These are phyloP conservation scores for Polymixis flavicincta DNA, from an alignment of 2,888 invertebrate species.

Conservation along the genomic window DNA sequence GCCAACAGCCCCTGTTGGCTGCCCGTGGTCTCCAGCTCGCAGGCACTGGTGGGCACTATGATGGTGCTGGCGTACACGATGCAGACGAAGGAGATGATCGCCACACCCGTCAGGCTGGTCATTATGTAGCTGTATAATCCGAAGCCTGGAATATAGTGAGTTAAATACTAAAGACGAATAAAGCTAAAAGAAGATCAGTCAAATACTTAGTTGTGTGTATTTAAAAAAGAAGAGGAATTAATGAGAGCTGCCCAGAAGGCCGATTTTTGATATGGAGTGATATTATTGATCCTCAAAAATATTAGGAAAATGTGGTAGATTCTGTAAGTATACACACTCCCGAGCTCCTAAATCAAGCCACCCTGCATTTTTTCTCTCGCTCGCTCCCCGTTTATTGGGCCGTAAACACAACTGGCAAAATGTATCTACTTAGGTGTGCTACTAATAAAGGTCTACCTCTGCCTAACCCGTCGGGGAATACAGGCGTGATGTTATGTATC, in stretches of 20 bases:
- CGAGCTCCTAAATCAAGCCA: too few species aligned
- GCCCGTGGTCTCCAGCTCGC: constrained; percentile 81
- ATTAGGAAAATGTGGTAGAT: too few species aligned
- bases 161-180: background rate
- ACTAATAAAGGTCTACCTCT: background rate
- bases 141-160: constrained; percentile 68
- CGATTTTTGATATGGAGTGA: too few species aligned
- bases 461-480: background rate
- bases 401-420: too few species aligned
- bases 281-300: background rate
- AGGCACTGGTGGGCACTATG: constrained; percentile 82
- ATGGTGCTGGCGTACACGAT: constrained; percentile 78
- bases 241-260: background rate
- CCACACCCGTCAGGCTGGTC: constrained; percentile 70
- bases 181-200: background rate
- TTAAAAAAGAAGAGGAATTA: background rate
- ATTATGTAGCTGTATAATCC: constrained; percentile 77
- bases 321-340: too few species aligned
- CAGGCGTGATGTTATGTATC: too few species aligned
- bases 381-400: too few species aligned
- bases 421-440: background rate
- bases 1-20: constrained; percentile 80
- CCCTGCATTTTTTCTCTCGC: too few species aligned
- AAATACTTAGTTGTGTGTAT: too few species aligned
- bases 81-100: constrained; percentile 78